Conservation (phyloP, 92 coral and sea anemone genomes). For the Bergia sp. region DNA sequence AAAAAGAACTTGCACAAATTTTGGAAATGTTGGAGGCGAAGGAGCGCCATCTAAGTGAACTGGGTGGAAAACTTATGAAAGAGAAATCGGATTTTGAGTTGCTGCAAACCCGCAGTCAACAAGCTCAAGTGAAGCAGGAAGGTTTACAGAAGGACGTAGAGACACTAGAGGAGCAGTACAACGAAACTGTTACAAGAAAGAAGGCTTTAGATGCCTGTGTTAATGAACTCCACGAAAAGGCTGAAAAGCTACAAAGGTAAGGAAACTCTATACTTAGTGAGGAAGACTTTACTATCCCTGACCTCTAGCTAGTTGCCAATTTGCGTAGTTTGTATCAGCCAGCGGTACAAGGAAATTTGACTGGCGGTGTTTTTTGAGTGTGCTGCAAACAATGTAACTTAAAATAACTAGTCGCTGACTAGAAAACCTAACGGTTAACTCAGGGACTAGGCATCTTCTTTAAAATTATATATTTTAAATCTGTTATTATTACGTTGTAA, state of each 20-base stretch:
- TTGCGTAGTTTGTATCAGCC: too few species aligned
- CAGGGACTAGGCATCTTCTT: too few species aligned
- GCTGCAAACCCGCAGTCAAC: conserved; percentile 8
- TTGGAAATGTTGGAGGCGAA: neutral
- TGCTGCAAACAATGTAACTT: too few species aligned
- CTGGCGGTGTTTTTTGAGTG: too few species aligned
- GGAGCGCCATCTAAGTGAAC: conserved; percentile 16
- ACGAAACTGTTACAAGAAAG: neutral
- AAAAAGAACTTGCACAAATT: conserved; percentile 22
- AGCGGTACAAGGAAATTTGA: too few species aligned
- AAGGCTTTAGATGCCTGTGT: neutral
- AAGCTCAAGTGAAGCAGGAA: neutral
- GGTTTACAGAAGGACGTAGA: conserved; percentile 2
- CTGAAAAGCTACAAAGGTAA: conserved; percentile 39
- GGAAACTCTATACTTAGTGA: neutral
- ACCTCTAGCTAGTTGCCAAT: too few species aligned
- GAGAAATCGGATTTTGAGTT: conserved; percentile 30
- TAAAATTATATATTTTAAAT: too few species aligned
- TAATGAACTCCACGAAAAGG: conserved; percentile 32
- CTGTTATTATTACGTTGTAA: too few species aligned
- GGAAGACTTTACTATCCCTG: too few species aligned
- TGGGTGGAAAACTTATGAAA: conserved; percentile 21
- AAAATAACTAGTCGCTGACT: too few species aligned
- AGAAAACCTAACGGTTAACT: too few species aligned
- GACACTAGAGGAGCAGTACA: neutral